These are phyloP conservation scores for Myodes glareolus DNA, from an alignment of 2,113 vertebrate genomes.

Conservation along the genomic window DNA sequence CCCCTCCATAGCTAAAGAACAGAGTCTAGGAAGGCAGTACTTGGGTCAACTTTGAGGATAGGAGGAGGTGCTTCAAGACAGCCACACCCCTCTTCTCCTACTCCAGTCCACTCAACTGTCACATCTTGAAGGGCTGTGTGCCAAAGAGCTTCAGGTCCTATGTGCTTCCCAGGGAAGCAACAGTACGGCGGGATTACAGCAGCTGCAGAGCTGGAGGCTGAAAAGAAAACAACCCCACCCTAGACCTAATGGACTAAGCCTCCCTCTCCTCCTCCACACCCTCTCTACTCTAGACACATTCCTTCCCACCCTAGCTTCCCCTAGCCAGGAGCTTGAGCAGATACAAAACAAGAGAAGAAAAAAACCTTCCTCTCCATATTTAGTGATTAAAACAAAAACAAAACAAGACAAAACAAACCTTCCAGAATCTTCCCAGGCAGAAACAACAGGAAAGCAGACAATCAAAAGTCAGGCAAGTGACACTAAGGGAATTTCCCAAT, in stretches of 20 bases:
- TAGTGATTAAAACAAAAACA: neutral
- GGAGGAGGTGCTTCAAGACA: neutral
- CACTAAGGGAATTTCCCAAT: neutral
- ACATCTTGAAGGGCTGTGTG: neutral
- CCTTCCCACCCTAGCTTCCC: neutral
- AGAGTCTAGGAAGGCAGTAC: neutral
- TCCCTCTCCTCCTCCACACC: neutral
- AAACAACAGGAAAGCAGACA: neutral
- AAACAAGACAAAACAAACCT: neutral
- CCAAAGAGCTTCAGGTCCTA: neutral
- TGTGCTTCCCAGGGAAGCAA: conserved; percentile 8
- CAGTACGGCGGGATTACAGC: neutral
- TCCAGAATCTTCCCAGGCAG: neutral
- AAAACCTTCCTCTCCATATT: neutral
- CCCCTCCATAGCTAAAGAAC: neutral
- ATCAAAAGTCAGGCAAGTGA: neutral
- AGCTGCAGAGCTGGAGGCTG: neutral
- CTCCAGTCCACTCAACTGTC: neutral
- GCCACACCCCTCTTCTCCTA: neutral
- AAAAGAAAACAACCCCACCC: conserved; percentile 31
- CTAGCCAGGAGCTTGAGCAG: neutral
- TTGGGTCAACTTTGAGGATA: neutral
- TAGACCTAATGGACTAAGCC: neutral
- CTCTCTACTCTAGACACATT: neutral
- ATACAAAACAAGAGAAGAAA: neutral